These are phyloP conservation scores for Columba guinea DNA, from an alignment of 2,797 vertebrate species.

Conservation along the genomic window DNA sequence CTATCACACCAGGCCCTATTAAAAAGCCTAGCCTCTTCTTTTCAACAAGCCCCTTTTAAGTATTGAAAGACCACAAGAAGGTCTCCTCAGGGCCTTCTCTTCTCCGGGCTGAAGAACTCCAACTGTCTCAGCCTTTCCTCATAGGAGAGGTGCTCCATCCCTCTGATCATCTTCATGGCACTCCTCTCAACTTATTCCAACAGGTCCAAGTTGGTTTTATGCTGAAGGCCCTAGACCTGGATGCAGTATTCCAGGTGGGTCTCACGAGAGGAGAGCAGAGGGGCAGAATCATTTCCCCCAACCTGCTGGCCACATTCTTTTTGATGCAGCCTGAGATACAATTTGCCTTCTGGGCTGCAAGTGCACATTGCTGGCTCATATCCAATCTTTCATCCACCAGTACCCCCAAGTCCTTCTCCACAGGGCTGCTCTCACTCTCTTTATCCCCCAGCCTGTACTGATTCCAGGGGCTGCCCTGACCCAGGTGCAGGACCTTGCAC, in stretches of 20 bases:
- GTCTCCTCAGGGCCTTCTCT: fast-evolving
- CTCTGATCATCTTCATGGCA: neutral
- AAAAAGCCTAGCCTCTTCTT: neutral
- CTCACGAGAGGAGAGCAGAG: too few relatives aligned
- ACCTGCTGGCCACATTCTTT: fast-evolving
- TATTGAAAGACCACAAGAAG: neutral
- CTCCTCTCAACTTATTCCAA: neutral
- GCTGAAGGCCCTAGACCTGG: neutral
- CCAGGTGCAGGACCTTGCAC: too few relatives aligned
- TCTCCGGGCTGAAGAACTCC: neutral
- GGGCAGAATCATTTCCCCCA: fast-evolving
- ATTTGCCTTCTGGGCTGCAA: too few relatives aligned
- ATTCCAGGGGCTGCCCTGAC: neutral
- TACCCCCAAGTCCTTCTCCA: too few relatives aligned
- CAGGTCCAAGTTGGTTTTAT: neutral
- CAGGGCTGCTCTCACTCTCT: neutral
- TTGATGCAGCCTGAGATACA: too few relatives aligned
- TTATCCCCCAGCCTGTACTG: neutral
- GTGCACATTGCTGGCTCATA: too few relatives aligned
- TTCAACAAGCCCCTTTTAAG: neutral
- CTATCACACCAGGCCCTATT: neutral
- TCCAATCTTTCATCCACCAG: too few relatives aligned
- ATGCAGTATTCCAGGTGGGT: fast-evolving
- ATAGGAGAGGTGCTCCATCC: fast-evolving
- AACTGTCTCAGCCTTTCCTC: too few relatives aligned